These are phyloP conservation scores for Calephelis perditalis DNA, from an alignment of 2,888 invertebrate genomes.

Conservation along the genomic window DNA sequence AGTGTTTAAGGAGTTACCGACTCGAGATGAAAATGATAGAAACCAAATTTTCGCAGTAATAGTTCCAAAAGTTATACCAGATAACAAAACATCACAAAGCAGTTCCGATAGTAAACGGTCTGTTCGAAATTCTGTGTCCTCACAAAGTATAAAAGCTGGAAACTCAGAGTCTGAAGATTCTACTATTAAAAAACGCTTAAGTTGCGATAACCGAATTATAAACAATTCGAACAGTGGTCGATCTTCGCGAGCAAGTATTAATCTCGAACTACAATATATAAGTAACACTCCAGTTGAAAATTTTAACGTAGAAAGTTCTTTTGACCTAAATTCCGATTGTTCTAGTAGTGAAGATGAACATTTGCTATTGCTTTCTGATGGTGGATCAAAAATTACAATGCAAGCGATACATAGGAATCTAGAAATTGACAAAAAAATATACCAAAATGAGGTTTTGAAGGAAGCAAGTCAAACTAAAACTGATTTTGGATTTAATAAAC, in stretches of 20 bases:
- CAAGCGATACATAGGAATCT: constrained; percentile 49
- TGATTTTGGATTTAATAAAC: constrained; percentile 58
- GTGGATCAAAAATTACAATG: constrained; percentile 70
- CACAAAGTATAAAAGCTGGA: constrained; percentile 57
- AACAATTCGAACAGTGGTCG: constrained; percentile 46
- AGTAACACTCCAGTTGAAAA: constrained; percentile 50
- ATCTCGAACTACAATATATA: constrained; percentile 62
- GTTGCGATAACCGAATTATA: constrained; percentile 67
- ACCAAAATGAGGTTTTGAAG: constrained; percentile 59
- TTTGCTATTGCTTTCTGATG: constrained; percentile 64
- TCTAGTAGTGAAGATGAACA: constrained; percentile 73
- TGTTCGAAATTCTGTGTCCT: constrained; percentile 52
- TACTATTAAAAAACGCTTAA: constrained; percentile 60
- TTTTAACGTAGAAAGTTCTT: constrained; percentile 49
- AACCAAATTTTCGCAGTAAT: constrained; percentile 71
- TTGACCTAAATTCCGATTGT: constrained; percentile 59
- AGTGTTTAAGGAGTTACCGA: constrained; percentile 65
- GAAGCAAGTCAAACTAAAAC: constrained; percentile 58
- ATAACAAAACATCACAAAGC: constrained; percentile 41
- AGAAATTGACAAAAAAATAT: constrained; percentile 42
- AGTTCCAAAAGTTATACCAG: constrained; percentile 60
- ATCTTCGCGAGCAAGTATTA: constrained; percentile 62
- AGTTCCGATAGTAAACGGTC: constrained; percentile 59
- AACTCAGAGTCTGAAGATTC: constrained; percentile 68
- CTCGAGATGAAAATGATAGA: constrained; percentile 43